Base-by-base conservation (phyloP, 2,888 invertebrate species). In the Lasioglossum morio region DNA sequence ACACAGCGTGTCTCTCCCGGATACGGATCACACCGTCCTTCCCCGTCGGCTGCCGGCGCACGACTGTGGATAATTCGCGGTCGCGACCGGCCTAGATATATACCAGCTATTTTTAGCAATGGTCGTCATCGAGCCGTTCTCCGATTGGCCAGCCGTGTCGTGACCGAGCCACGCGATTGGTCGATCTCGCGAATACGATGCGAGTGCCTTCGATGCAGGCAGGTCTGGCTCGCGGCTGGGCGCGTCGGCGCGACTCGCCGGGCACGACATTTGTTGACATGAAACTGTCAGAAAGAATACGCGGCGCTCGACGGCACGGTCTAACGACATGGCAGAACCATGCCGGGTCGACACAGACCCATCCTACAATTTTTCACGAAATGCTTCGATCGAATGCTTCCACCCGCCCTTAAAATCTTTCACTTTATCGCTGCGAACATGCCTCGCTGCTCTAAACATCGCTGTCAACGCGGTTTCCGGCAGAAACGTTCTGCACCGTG, bases 71-170 rank as follows among this genome's bases (percentile, higher is more conserved):
- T 92, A 92, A 92, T 92, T 93, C 93, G 93, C 93, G 92, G 92
- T 92, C 90, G 92, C 93, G 91, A 92, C 93, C 94, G 94, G 95
- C 95, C 95, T 95, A 94, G 94, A 95, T 95, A 94, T 93, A 93
- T 92, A 92, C 92, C 87, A 88, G 92, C 87, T 95, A 95, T 95
- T 94, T 94, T 95, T 95, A 94, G 94, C 90, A 30, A 82, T 84
- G 90, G 94, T 90, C 94, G 95, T 94, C 94, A 95, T 83, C 83
- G 83, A 23, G 70, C 34, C 19, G 77, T 53, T 0, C 19, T 5
- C 19, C 76, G 77, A 95, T 95, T 95, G 94, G 95, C 37, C 40
- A 8, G 0, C 80, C 84, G 57, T 95, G 94, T 91, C 93, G 95
- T 93, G 90, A 90, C 73, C 69, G 57, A 1, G 7, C 5, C 7